Evolutionary conservation across 2,113 vertebrate species (phyloP).

Genomic region (Oriolus oriolus): DNA sequence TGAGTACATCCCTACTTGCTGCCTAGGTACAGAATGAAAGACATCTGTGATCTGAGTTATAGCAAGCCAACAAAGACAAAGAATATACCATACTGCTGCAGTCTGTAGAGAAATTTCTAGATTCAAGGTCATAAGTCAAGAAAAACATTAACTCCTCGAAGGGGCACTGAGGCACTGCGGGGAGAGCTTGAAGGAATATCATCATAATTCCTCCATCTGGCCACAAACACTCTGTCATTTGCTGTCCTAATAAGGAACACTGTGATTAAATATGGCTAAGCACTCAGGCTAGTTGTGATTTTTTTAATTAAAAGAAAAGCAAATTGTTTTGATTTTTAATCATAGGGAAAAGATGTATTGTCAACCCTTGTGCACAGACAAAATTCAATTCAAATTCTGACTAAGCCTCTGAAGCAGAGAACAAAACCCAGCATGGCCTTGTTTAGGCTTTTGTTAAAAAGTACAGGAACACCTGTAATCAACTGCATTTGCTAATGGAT

Average conservation of each 20-base stretch:
- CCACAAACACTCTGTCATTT: not conserved
- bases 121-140: not conserved
- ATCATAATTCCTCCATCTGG: conserved; percentile 3
- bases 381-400: not conserved
- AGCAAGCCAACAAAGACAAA: not conserved
- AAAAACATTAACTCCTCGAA: not conserved
- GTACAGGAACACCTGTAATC: not conserved
- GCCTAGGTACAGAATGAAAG: not conserved
- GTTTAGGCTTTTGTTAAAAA: conserved; percentile 2
- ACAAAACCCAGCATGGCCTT: not conserved
- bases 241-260: not conserved
- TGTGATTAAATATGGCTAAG: conserved; percentile 21
- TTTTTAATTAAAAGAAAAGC: conserved; percentile 35
- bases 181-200: not conserved
- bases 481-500: not conserved
- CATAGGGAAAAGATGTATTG: not conserved
- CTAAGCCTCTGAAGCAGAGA: conserved; percentile 20
- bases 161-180: not conserved
- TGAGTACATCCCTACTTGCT: not conserved
- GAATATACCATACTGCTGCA: not conserved
- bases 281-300: not conserved
- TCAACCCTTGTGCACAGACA: not conserved
- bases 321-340: not conserved
- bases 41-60: not conserved
- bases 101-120: not conserved